phyloP scores from a whole-genome alignment of 1,140 invertebrate genomes.

The Rhysida immarginata region DNA sequence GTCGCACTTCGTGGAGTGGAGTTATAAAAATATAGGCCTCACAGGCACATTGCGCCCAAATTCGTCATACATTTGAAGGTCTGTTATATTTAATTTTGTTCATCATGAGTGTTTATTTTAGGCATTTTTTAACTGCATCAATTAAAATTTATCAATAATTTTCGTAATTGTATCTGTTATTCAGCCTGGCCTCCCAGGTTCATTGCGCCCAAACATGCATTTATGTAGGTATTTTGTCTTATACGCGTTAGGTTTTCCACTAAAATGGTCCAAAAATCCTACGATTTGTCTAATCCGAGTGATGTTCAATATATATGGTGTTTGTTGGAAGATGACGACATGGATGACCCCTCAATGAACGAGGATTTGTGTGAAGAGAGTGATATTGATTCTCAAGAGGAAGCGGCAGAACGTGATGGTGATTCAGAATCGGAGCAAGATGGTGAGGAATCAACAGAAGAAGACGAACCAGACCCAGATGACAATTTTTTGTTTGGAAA shows the following conservation, averaged over 20 bases:
- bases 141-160: too few relatives aligned
- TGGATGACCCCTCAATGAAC: neutral
- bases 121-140: too few relatives aligned
- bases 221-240: neutral
- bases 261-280: neutral
- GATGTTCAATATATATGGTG: neutral
- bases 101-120: too few relatives aligned
- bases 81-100: too few relatives aligned
- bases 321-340: neutral
- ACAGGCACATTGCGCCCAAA: too few relatives aligned
- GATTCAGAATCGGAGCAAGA: neutral
- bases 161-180: too few relatives aligned
- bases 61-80: too few relatives aligned
- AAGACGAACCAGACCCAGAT: neutral
- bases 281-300: neutral
- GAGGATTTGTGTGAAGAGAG: neutral
- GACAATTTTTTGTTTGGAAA: neutral
- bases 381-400: neutral
- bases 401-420: neutral
- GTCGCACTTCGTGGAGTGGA: too few relatives aligned
- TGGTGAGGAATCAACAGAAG: neutral
- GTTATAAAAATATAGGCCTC: too few relatives aligned
- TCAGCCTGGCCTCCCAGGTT: neutral
- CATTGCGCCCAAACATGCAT: neutral
- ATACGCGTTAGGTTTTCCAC: neutral